A percentile compares a stretch with the other conserved stretches of the same genome.
Conservation (phyloP, 2,888 invertebrate genomes). For the Brachyptera risi region DNA sequence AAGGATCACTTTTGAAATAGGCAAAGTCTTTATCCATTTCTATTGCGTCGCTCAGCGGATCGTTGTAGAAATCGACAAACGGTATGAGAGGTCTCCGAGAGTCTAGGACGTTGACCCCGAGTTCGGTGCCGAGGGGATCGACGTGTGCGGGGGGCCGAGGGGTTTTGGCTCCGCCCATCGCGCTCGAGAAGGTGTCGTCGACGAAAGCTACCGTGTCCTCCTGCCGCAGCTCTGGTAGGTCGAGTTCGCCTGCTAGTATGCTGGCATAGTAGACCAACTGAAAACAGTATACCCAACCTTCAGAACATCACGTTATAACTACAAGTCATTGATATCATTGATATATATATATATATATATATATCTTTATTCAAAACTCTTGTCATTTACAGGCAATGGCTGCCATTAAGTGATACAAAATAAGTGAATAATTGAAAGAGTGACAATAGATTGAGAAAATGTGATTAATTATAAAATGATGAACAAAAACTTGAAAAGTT, state of each 20-base stretch:
- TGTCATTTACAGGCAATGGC: too few relatives aligned
- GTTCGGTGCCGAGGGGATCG: slow-evolving; percentile 66
- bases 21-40: slow-evolving; percentile 94
- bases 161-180: slow-evolving; percentile 43
- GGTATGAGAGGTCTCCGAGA: slow-evolving; percentile 79
- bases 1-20: slow-evolving; percentile 67
- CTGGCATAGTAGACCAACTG: slow-evolving; percentile 84
- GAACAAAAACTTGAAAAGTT: too few relatives aligned
- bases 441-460: too few relatives aligned
- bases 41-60: slow-evolving; percentile 84
- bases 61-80: slow-evolving; percentile 91
- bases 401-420: too few relatives aligned
- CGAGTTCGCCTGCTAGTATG: slow-evolving; percentile 76
- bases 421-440: too few relatives aligned
- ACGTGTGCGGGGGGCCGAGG: slow-evolving; percentile 48
- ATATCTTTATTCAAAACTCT: too few relatives aligned
- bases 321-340: too few relatives aligned
- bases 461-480: too few relatives aligned
- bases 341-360: too few relatives aligned
- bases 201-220: slow-evolving; percentile 49
- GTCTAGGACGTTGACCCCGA: slow-evolving; percentile 73
- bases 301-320: too few relatives aligned
- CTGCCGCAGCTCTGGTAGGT: slow-evolving; percentile 55
- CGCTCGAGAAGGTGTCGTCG: slow-evolving; percentile 51
- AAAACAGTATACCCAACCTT: slow-evolving; percentile 34